These are phyloP conservation scores for Gobius niger DNA, from an alignment of 2,113 vertebrate genomes.

Conservation along the genomic window DNA sequence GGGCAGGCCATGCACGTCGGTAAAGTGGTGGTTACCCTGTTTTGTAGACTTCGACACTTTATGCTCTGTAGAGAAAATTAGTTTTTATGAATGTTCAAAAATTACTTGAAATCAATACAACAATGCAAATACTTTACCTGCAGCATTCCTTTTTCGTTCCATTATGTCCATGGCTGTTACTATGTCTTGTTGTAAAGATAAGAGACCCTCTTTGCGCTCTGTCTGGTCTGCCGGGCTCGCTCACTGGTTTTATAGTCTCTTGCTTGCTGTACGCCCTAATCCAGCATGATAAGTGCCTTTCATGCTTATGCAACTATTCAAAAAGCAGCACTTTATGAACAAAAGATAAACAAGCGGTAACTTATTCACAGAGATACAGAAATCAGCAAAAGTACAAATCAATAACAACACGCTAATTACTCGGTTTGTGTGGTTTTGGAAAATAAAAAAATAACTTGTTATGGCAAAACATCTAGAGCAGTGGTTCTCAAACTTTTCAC, in stretches of 20 bases:
- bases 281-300: slow-evolving; percentile 17
- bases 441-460: background rate
- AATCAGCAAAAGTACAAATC: background rate
- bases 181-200: background rate
- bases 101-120: background rate
- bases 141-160: background rate
- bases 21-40: slow-evolving; percentile 43
- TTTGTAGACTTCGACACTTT: slow-evolving; percentile 37
- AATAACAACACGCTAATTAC: background rate
- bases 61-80: slow-evolving; percentile 2
- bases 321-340: slow-evolving; percentile 18
- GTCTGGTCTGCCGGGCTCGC: background rate
- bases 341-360: slow-evolving; percentile 28
- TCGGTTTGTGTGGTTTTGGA: background rate
- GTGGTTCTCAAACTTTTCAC: too few species aligned
- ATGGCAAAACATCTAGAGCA: too few species aligned
- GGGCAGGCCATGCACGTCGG: slow-evolving; percentile 65
- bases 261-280: background rate
- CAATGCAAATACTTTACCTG: slow-evolving; percentile 34
- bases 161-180: slow-evolving; percentile 29
- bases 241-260: slow-evolving; percentile 47
- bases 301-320: slow-evolving; percentile 32
- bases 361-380: slow-evolving; percentile 29
- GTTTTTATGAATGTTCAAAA: background rate
- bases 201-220: slow-evolving; percentile 1